Percentiles rank a stretch among this genome's conserved stretches.
Conservation (phyloP, 2,113 vertebrate species). For the Trogon melanurus region DNA sequence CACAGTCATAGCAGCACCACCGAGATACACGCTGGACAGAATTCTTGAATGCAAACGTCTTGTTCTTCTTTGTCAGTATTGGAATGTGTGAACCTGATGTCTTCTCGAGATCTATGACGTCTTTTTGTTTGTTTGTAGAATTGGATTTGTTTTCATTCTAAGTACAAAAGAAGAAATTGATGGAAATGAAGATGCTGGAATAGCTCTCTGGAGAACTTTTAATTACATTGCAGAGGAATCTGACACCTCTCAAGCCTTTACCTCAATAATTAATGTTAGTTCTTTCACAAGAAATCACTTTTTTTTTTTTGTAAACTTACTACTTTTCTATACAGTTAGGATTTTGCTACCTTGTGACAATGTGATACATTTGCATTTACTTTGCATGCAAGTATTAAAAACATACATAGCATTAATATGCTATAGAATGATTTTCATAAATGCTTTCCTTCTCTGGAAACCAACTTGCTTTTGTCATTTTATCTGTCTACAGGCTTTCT, state of each 20-base stretch:
- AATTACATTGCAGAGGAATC: constrained; percentile 89
- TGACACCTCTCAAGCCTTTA: constrained; percentile 86
- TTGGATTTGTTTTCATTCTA: constrained; percentile 95
- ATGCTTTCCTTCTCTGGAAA: background rate
- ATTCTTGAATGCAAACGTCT: background rate
- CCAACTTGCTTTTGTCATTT: background rate
- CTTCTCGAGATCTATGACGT: background rate
- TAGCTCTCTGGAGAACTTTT: constrained; percentile 89
- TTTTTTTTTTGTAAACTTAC: background rate
- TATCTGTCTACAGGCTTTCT: background rate
- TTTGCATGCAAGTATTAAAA: background rate
- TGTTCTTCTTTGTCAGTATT: background rate
- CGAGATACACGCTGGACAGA: accelerated
- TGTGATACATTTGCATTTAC: background rate
- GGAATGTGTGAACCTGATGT: background rate
- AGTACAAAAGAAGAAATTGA: constrained; percentile 85
- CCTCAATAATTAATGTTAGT: constrained; percentile 87
- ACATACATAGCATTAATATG: background rate
- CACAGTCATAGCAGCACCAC: background rate
- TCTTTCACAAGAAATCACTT: background rate
- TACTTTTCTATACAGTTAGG: background rate
- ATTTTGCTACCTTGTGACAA: background rate
- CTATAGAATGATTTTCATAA: background rate
- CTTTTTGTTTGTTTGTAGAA: constrained; percentile 76
- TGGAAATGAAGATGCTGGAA: constrained; percentile 84